Base-by-base conservation (phyloP, 2,113 vertebrate genomes). In the Miniopterus natalensis region DNA sequence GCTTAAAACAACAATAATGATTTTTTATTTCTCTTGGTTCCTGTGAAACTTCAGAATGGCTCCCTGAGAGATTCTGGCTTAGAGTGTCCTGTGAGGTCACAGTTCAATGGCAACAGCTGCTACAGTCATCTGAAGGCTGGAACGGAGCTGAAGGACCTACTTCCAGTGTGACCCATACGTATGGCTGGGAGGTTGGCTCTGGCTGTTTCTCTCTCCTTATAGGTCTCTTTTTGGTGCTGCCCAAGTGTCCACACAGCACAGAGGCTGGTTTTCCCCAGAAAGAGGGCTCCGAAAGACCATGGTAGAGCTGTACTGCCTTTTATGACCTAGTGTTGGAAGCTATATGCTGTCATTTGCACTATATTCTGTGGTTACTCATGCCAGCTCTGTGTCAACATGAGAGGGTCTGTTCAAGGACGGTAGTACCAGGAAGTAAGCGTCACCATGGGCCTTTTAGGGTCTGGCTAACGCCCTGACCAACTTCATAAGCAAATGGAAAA, bases 391-490 rank as follows among this genome's bases (percentile, higher is more conserved):
- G 66, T 66, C 36, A 88, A 6, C 42, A 31, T 51, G 31, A 71
- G 40, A 68, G 27, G 11, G 18, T 25, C 11, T 63, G 71, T 20
- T 31, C 8, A 18, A 88, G 21, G 40, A 8, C 31, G 88, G 23
- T 45, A 49, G 91, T 15, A 42, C 5, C 23, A 70, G 65, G 8
- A 88, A n/a, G 2, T 59, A 53, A 75, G 31, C 17, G 14, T 40
- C 23, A 57, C 9, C 21, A 63, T 27, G 2, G 21, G 8, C 0
- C 1, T n/a, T 61, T 57, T 51, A 0, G 20, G 23, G 12, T 15
- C 51, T 75, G 15, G 20, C 12, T 88, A 80, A 84, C 10, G 88
- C 2, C 13, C 4, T 20, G 42, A 21, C 42, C 40, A 83, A 66
- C 17, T 84, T 73, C n/a, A 65, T 45, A 57, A 47, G 18, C 51